Conservation (phyloP, 1,140 invertebrate species). For the Cydia fagiglandana region DNA sequence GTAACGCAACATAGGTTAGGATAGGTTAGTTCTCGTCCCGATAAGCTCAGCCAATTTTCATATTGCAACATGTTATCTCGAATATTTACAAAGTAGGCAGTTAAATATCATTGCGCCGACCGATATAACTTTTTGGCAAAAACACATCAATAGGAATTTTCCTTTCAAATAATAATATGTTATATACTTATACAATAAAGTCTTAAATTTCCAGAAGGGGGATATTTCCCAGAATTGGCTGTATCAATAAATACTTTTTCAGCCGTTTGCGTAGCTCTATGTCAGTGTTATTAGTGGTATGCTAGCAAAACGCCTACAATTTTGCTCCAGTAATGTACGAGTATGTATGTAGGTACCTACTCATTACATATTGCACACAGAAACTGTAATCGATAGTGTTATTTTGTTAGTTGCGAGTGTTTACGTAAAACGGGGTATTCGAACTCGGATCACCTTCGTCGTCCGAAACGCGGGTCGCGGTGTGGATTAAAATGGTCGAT, state of each 20-base stretch:
- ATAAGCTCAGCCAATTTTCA: neutral
- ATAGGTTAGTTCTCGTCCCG: constrained; percentile 8
- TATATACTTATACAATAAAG: no score
- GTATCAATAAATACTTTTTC: no score
- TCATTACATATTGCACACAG: neutral
- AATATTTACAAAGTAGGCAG: neutral
- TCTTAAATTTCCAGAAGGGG: neutral
- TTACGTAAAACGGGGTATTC: constrained; percentile 11
- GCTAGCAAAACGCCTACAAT: neutral
- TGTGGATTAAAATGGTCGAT: constrained; percentile 9
- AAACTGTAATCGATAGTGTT: constrained; percentile 19
- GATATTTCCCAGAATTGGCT: neutral
- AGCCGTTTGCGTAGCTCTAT: no score
- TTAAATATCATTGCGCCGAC: neutral
- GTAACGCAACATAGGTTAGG: constrained; percentile 2
- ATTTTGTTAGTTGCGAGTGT: constrained; percentile 13
- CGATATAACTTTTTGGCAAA: neutral
- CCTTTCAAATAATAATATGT: neutral
- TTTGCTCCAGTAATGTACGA: neutral
- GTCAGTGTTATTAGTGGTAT: neutral
- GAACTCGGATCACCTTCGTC: constrained; percentile 1
- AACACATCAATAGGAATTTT: constrained; percentile 4
- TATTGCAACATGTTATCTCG: constrained; percentile 14
- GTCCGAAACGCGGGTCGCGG: constrained; percentile 14
- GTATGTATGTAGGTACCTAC: neutral